Conservation (phyloP, 2,113 vertebrate species). For the Psilopsiagon aurifrons region DNA sequence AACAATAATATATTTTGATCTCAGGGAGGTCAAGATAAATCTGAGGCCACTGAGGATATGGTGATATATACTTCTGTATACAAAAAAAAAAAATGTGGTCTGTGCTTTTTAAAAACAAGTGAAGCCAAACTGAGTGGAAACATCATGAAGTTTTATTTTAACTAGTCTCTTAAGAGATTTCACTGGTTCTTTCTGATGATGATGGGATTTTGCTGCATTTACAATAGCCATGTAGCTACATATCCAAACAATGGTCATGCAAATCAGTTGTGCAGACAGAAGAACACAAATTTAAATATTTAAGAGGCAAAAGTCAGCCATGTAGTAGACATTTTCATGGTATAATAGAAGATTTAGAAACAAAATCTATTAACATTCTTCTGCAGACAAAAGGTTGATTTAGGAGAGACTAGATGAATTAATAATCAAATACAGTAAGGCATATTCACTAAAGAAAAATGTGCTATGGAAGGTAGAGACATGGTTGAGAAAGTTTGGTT, state of each 20-base stretch:
- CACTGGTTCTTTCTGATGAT: not conserved
- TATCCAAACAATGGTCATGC: not conserved
- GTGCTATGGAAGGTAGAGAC: not conserved
- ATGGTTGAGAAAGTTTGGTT: not conserved
- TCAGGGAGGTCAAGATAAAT: not conserved
- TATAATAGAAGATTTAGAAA: conserved; percentile 55
- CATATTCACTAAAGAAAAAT: conserved; percentile 61
- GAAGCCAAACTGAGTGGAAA: not conserved
- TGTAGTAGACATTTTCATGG: conserved; percentile 12
- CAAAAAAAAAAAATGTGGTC: not conserved
- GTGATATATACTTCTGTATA: not conserved
- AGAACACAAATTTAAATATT: conserved; percentile 39
- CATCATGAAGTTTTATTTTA: not conserved
- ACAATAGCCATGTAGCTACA: not conserved
- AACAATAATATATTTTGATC: not conserved
- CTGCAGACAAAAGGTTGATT: conserved; percentile 56
- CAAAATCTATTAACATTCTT: conserved; percentile 67
- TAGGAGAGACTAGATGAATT: conserved; percentile 61
- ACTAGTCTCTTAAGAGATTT: not conserved
- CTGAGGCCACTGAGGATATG: not conserved
- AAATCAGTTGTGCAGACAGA: conserved; percentile 13
- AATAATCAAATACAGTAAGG: conserved; percentile 57
- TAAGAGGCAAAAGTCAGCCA: conserved; percentile 53
- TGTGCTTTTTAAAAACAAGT: not conserved
- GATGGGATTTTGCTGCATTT: not conserved